These are phyloP conservation scores for Rhamphomyia laevipes DNA, from an alignment of 2,888 invertebrate genomes.

Conservation along the genomic window DNA sequence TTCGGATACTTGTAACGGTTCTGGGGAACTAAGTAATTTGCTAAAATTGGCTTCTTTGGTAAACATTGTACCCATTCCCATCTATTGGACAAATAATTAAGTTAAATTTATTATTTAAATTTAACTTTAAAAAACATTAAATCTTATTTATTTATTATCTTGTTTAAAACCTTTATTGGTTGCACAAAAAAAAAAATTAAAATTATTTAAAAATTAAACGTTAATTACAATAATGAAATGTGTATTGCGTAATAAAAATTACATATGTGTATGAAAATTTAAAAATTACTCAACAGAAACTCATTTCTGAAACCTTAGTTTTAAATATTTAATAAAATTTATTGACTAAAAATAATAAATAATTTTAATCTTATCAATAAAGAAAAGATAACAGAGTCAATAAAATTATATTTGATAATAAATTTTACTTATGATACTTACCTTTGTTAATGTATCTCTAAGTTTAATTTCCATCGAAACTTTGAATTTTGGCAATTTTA, in stretches of 20 bases:
- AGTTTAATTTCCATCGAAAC: conserved; percentile 62
- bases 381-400: background rate
- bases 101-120: background rate
- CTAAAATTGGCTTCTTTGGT: conserved; percentile 44
- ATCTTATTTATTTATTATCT: too few species aligned
- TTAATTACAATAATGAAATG: too few species aligned
- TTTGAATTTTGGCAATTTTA: conserved; percentile 70
- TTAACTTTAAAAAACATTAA: background rate
- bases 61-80: conserved; percentile 62
- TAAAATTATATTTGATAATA: background rate
- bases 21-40: conserved; percentile 42
- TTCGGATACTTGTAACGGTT: conserved; percentile 46
- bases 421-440: conserved; percentile 9
- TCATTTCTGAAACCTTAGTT: too few species aligned
- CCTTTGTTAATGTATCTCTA: conserved; percentile 45
- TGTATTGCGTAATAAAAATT: too few species aligned
- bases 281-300: too few species aligned
- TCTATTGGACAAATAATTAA: conserved; percentile 33
- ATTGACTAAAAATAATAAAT: too few species aligned
- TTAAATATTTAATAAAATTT: too few species aligned
- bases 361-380: too few species aligned
- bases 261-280: too few species aligned
- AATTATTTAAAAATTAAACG: too few species aligned
- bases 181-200: too few species aligned
- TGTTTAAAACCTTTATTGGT: too few species aligned